These are phyloP conservation scores for Philereme vetulata DNA, from an alignment of 2,888 invertebrate species.

Conservation along the genomic window DNA sequence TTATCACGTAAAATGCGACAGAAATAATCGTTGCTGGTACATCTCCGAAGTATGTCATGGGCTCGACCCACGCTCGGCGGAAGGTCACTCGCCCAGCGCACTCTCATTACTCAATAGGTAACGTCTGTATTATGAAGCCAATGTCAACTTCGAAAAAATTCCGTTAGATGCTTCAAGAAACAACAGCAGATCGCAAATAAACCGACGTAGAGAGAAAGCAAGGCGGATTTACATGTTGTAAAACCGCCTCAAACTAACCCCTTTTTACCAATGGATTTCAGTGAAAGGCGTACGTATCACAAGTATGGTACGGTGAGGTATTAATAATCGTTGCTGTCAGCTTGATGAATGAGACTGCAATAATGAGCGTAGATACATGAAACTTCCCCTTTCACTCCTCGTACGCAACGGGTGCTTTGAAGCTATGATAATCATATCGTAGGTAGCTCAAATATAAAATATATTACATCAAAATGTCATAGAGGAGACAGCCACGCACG, in stretches of 20 bases:
- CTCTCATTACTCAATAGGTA: slow-evolving; percentile 61
- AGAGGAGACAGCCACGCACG: slow-evolving; percentile 14
- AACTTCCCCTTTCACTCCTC: slow-evolving; percentile 47
- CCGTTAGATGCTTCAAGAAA: slow-evolving; percentile 29
- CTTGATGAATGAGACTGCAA: slow-evolving; percentile 69
- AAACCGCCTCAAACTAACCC: slow-evolving; percentile 35
- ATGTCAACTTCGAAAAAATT: slow-evolving; percentile 44
- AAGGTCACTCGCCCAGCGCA: slow-evolving; percentile 72
- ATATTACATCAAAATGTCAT: slow-evolving; percentile 4
- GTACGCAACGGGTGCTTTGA: slow-evolving; percentile 24
- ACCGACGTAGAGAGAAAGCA: slow-evolving; percentile 15
- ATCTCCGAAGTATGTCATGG: slow-evolving; percentile 80
- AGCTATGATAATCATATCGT: slow-evolving; percentile 26
- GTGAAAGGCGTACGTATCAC: slow-evolving; percentile 57
- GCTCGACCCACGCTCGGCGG: slow-evolving; percentile 74
- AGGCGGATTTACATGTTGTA: not conserved
- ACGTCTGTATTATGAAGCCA: slow-evolving; percentile 46
- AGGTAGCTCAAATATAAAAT: slow-evolving; percentile 12
- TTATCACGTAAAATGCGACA: slow-evolving; percentile 64
- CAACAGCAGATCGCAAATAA: slow-evolving; percentile 18
- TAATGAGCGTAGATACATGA: slow-evolving; percentile 67
- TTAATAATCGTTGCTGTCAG: slow-evolving; percentile 74
- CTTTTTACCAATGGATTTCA: slow-evolving; percentile 46
- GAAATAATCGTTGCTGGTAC: slow-evolving; percentile 70
- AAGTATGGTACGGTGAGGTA: slow-evolving; percentile 46